phyloP scores from a whole-genome alignment of 2,113 vertebrate genomes.

The Phainopepla nitens region DNA sequence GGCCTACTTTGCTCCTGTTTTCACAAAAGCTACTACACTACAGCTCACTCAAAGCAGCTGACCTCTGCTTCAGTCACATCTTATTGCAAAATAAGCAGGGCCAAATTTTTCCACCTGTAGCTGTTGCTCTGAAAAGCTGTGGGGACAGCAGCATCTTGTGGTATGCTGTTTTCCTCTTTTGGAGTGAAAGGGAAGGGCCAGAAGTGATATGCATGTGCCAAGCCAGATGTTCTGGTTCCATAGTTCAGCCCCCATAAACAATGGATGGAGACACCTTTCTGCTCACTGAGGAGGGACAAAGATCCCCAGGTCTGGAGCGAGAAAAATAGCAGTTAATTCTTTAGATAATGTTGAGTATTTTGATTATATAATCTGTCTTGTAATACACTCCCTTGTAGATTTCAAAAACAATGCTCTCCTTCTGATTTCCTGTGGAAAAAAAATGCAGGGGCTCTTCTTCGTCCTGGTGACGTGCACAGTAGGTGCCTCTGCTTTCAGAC shows the following conservation, averaged over 20 bases:
- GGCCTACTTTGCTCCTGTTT: background rate
- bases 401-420: background rate
- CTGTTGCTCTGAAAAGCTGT: background rate
- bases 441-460: background rate
- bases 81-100: background rate
- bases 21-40: background rate
- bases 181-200: background rate
- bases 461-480: background rate
- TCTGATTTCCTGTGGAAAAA: background rate
- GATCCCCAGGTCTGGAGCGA: background rate
- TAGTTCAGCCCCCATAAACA: background rate
- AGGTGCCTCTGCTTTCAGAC: constrained; percentile 18
- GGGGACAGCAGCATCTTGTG: constrained; percentile 45
- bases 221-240: background rate
- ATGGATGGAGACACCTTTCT: background rate
- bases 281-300: background rate
- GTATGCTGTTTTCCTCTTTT: background rate
- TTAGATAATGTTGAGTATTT: background rate
- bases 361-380: background rate
- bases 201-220: background rate
- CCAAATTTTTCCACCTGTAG: background rate
- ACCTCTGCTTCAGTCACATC: background rate
- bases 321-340: background rate
- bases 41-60: rapidly evolving
- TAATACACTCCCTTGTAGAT: constrained; percentile 7